A percentile compares a stretch with the other conserved stretches of the same genome.
phyloP scores from a whole-genome alignment of 2,888 invertebrate genomes.

The Perithous albicinctus region DNA sequence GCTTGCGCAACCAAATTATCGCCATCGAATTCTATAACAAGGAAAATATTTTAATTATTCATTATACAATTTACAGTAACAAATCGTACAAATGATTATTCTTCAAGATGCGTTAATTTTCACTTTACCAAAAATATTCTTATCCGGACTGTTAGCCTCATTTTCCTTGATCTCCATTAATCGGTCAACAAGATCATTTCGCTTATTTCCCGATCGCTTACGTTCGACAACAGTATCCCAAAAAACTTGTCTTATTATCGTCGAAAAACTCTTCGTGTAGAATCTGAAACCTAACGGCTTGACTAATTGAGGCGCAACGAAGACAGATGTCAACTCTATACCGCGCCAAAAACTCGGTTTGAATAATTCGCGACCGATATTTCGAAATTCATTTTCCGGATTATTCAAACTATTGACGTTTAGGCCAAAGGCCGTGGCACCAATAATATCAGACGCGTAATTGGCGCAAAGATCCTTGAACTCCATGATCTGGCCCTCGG shows the following conservation, averaged over 20 bases:
- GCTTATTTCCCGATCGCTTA: conserved; percentile 80
- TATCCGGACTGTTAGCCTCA: conserved; percentile 60
- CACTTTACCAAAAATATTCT: conserved; percentile 61
- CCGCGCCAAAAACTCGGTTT: conserved; percentile 78
- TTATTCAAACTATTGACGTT: conserved; percentile 84
- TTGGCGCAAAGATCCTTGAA: conserved; percentile 78
- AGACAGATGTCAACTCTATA: conserved; percentile 82
- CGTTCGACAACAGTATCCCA: conserved; percentile 84
- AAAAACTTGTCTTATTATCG: conserved; percentile 83
- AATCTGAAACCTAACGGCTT: conserved; percentile 81
- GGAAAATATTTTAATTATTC: neutral
- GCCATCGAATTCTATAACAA: conserved; percentile 74
- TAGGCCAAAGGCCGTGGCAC: conserved; percentile 85
- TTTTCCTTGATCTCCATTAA: conserved; percentile 83
- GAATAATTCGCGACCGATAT: conserved; percentile 83
- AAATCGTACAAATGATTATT: neutral
- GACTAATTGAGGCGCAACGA: conserved; percentile 84
- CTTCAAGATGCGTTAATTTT: neutral
- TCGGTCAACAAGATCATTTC: conserved; percentile 85
- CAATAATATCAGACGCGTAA: conserved; percentile 84
- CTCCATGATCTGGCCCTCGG: conserved; percentile 71
- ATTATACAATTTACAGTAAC: neutral
- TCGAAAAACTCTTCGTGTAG: conserved; percentile 78
- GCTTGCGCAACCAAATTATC: conserved; percentile 78
- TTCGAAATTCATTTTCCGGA: conserved; percentile 84